These are phyloP conservation scores for Sula dactylatra DNA, from an alignment of 2,113 vertebrate genomes.

Conservation along the genomic window DNA sequence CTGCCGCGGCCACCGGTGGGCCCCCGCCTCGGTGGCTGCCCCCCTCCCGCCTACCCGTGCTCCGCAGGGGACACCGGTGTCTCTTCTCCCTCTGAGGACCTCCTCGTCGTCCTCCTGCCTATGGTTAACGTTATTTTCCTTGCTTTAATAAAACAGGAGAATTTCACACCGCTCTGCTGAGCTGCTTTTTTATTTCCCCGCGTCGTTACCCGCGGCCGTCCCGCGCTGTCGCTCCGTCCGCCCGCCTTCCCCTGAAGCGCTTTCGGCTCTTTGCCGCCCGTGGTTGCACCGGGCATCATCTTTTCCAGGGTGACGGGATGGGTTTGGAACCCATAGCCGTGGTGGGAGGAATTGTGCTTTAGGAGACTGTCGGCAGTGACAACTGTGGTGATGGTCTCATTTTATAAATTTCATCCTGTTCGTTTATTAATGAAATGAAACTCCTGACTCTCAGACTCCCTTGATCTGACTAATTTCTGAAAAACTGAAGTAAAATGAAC, in stretches of 20 bases:
- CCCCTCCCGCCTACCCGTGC: fast-evolving
- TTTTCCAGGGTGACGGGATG: fast-evolving
- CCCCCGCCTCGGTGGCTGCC: no score
- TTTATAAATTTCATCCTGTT: background rate
- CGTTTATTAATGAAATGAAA: fast-evolving
- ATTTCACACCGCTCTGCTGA: background rate
- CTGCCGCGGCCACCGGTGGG: background rate
- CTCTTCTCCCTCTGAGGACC: background rate
- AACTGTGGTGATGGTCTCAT: fast-evolving
- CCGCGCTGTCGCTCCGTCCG: fast-evolving
- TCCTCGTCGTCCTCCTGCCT: background rate
- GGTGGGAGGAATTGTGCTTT: fast-evolving
- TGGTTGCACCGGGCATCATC: fast-evolving
- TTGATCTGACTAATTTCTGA: background rate
- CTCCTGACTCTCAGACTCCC: background rate
- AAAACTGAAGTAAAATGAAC: background rate
- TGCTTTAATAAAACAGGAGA: background rate
- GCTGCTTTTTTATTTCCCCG: fast-evolving
- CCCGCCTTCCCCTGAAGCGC: fast-evolving
- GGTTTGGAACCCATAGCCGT: fast-evolving
- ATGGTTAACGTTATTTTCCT: background rate
- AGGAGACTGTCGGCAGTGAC: fast-evolving
- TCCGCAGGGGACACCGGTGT: no score
- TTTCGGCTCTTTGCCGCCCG: fast-evolving
- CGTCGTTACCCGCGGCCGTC: fast-evolving